phyloP scores from a whole-genome alignment of 2,113 vertebrate genomes.

The Sylvia atricapilla region DNA sequence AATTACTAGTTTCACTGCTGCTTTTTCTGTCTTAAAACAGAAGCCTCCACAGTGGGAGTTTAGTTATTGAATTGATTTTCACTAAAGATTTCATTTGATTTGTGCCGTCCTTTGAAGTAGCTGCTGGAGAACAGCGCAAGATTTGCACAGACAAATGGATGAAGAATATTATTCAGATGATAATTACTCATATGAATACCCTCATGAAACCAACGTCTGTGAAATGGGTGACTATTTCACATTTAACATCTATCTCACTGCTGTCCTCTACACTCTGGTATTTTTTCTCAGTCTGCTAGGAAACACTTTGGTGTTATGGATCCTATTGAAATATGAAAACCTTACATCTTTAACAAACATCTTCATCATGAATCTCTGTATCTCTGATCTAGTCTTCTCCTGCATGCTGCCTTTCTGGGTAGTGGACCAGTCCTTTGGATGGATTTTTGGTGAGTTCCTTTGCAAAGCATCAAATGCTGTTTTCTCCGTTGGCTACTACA shows the following conservation, averaged over 20 bases:
- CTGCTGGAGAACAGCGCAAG: not conserved
- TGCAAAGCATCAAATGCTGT: constrained; percentile 80
- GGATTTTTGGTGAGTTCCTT: constrained; percentile 77
- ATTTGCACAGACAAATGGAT: constrained; percentile 32
- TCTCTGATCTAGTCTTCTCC: constrained; percentile 88
- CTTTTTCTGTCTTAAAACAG: constrained; percentile 31
- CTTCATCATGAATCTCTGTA: constrained; percentile 87
- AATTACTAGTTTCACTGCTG: constrained; percentile 41
- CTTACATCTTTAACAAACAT: constrained; percentile 83
- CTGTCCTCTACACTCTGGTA: constrained; percentile 75
- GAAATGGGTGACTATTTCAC: not conserved
- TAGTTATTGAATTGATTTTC: not conserved
- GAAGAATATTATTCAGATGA: not conserved
- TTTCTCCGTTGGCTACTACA: constrained; percentile 87
- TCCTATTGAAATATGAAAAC: constrained; percentile 86
- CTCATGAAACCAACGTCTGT: constrained; percentile 59
- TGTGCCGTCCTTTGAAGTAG: not conserved
- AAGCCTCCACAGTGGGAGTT: not conserved
- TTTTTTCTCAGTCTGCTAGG: constrained; percentile 85
- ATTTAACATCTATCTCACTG: constrained; percentile 61
- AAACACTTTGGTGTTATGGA: constrained; percentile 83
- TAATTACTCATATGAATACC: not conserved
- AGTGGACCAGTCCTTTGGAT: constrained; percentile 67
- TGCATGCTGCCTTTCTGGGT: constrained; percentile 84
- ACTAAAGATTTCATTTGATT: not conserved